Percentiles rank a stretch among this genome's conserved stretches.
Evolutionary conservation across 2,888 invertebrate genomes (phyloP).

Genomic region (Caenorhabditis auriculariae): DNA sequence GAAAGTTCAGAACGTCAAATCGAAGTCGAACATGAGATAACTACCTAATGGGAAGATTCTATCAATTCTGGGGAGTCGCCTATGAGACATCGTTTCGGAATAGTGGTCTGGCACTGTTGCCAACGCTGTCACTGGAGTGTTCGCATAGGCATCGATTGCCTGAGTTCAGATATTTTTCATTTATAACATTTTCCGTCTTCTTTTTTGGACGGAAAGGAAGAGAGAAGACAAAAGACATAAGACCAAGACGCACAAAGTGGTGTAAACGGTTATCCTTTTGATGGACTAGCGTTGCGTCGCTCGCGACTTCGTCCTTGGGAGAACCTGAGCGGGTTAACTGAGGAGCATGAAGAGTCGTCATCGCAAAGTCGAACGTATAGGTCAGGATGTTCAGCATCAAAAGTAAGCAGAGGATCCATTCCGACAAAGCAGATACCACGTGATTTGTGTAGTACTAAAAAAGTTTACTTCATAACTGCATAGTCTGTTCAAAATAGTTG

Average conservation of each 20-base stretch:
- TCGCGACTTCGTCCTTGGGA: background rate
- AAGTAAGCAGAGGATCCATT: constrained; percentile 24
- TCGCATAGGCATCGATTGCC: background rate
- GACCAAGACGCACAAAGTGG: background rate
- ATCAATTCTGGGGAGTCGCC: constrained; percentile 7
- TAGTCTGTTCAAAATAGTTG: background rate
- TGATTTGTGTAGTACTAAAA: constrained; percentile 26
- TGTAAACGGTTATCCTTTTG: background rate
- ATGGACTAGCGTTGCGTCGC: background rate
- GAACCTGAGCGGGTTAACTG: background rate
- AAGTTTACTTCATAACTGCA: no score
- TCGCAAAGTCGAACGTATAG: constrained; percentile 15
- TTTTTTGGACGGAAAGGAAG: no score
- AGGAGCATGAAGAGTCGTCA: constrained; percentile 11
- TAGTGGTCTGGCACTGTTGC: background rate
- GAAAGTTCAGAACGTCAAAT: no score
- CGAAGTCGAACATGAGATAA: no score
- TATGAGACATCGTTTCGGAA: background rate
- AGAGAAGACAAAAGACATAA: no score
- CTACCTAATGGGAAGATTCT: constrained; percentile 1
- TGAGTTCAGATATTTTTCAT: no score
- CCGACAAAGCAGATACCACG: constrained; percentile 17
- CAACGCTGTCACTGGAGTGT: background rate
- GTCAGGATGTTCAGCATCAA: constrained; percentile 8
- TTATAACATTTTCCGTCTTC: no score